Base-by-base conservation (phyloP, 2,797 vertebrate species). In the Argentina silus region DNA sequence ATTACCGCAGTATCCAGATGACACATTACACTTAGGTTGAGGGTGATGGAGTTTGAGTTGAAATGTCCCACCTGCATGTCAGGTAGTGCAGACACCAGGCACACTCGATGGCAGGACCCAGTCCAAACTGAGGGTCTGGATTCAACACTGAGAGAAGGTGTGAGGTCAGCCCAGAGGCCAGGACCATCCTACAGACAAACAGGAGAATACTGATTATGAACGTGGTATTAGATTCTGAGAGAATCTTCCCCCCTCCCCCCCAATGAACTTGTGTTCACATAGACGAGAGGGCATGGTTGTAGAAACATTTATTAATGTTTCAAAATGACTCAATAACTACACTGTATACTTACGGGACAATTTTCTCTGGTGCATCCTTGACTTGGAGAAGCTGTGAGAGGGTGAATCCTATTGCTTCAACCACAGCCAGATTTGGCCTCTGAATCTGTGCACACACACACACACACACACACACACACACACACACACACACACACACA, bases 81-180 rank as follows among this genome's bases (percentile, higher is more conserved):
- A 98, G 93, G 87, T 98, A 98, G 88, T 99, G 96, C 75, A 99
- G 94, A 85, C 97, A 97, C 98, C 98, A 99, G 0, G 96, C 95
- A 81, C 95, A 96, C 87, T 99, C 98, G 71, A 98, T 92, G 0
- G 95, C 95, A 0, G 93, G 92, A 65, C 93, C 95, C 70, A 92
- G 80, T 44, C 94, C 93, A 76, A 94, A 92, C 77, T 93, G 91
- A 51, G 91, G 90, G 75, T 94, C 88, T 0, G 93, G 93, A 15
- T 91, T 93, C 79, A 98, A 82, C 70, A 95, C 83, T 0, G 71
- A 92, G 70, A 97, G 90, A 86, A 99, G 90, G 69, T 91, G 88
- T 76, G 91, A 90, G 36, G 94, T 94, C 66, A 99, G 90, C 42
- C 80, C 86, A 0, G 96, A 95, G 50, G 88, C 89, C 75, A 98